Evolutionary conservation across 2,888 invertebrate genomes (phyloP).

Genomic region (Nomada goodeniana): DNA sequence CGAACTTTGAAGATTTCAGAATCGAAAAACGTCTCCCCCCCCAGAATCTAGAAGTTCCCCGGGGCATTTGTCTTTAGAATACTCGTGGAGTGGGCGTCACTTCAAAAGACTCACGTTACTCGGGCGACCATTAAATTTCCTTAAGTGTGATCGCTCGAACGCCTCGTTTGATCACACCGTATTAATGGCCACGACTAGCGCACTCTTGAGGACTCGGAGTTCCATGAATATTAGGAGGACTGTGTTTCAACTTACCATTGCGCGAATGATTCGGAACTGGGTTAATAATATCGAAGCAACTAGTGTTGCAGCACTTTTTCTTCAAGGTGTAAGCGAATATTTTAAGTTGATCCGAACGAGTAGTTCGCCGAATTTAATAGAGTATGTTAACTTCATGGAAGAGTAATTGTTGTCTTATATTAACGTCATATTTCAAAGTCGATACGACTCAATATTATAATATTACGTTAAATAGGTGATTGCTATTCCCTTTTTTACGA

Average conservation of each 20-base stretch:
- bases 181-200: not conserved
- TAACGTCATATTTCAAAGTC: too few relatives aligned
- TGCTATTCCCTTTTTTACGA: too few relatives aligned
- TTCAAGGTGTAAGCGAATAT: too few relatives aligned
- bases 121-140: constrained; percentile 28
- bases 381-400: too few relatives aligned
- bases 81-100: not conserved
- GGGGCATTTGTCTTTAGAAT: not conserved
- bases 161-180: constrained; percentile 8
- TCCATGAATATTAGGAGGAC: constrained; percentile 6
- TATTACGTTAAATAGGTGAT: too few relatives aligned
- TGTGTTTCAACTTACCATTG: not conserved
- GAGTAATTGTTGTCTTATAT: too few relatives aligned
- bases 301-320: too few relatives aligned
- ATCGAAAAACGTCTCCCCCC: not conserved
- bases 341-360: too few relatives aligned
- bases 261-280: not conserved
- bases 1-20: constrained; percentile 6
- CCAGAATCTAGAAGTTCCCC: not conserved
- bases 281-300: not conserved
- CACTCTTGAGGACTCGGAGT: not conserved
- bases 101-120: constrained; percentile 19
- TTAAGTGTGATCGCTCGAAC: constrained; percentile 11
- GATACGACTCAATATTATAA: too few relatives aligned
- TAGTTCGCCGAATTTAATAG: too few relatives aligned